These are phyloP conservation scores for Carcharodon carcharias DNA, from an alignment of 2,797 vertebrate genomes.

Conservation along the genomic window DNA sequence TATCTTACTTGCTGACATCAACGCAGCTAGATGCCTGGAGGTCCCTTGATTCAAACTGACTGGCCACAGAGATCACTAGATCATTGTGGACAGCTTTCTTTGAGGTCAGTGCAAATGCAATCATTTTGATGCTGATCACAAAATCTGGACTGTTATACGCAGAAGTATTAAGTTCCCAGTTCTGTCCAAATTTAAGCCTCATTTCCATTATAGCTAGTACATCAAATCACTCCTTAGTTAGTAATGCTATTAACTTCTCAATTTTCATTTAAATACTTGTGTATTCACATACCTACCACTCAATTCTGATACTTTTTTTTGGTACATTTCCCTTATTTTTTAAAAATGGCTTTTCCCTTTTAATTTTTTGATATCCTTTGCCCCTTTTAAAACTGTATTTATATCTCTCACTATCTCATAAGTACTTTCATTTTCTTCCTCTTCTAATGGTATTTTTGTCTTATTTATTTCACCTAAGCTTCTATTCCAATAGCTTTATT, in stretches of 20 bases:
- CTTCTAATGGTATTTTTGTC: not conserved
- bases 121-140: not conserved
- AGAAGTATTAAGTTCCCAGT: not conserved
- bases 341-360: not conserved
- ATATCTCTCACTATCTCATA: not conserved
- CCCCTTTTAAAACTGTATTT: not conserved
- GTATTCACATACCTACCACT: not conserved
- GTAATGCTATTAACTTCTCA: not conserved
- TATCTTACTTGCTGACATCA: not conserved
- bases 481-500: not conserved
- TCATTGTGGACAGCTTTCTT: not conserved
- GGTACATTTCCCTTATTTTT: not conserved
- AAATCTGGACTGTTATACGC: not conserved
- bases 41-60: not conserved
- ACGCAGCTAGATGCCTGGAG: not conserved
- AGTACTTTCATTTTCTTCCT: not conserved
- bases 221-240: not conserved
- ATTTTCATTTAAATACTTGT: not conserved
- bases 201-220: not conserved
- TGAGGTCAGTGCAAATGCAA: not conserved
- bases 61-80: too few species aligned
- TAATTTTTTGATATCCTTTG: not conserved
- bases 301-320: not conserved
- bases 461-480: not conserved
- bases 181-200: not conserved